A percentile compares a stretch with the other conserved stretches of the same genome.
Conservation (phyloP, 2,888 invertebrate species). For the Diadegma fenestrale region DNA sequence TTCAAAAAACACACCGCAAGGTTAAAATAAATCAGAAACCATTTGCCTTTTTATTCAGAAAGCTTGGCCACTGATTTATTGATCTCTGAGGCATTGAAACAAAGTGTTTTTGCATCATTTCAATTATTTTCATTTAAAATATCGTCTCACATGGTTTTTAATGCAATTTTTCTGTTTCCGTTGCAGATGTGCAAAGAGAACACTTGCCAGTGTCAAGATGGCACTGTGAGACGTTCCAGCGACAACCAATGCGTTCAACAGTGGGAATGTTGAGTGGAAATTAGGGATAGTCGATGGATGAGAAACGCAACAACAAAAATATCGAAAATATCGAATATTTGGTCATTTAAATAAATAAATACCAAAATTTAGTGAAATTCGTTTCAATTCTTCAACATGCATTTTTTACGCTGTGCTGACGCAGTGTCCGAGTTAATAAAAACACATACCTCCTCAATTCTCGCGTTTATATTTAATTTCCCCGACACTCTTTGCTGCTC, state of each 20-base stretch:
- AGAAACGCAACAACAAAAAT: background rate
- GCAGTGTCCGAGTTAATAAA: background rate
- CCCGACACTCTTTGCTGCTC: background rate
- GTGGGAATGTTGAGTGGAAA: background rate
- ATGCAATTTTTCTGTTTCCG: background rate
- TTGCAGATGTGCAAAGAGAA: slow-evolving; percentile 35
- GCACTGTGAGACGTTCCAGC: slow-evolving; percentile 5
- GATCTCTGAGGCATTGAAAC: too few species aligned
- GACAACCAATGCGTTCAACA: slow-evolving; percentile 9
- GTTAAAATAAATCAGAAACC: background rate
- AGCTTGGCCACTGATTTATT: background rate
- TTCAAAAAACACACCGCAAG: background rate
- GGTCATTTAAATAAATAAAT: background rate
- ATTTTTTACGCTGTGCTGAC: background rate
- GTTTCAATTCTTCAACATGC: background rate
- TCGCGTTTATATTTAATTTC: background rate
- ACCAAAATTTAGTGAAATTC: background rate
- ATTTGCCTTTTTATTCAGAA: background rate
- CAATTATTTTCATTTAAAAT: too few species aligned
- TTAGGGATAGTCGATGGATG: background rate
- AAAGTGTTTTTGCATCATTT: too few species aligned
- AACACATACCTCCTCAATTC: background rate
- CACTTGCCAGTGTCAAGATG: slow-evolving; percentile 13
- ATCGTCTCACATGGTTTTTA: background rate
- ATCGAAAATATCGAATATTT: background rate